Percentiles rank a stretch among this genome's conserved stretches.
phyloP scores from a whole-genome alignment of 2,888 invertebrate species.

The Caenorhabditis sp. region DNA sequence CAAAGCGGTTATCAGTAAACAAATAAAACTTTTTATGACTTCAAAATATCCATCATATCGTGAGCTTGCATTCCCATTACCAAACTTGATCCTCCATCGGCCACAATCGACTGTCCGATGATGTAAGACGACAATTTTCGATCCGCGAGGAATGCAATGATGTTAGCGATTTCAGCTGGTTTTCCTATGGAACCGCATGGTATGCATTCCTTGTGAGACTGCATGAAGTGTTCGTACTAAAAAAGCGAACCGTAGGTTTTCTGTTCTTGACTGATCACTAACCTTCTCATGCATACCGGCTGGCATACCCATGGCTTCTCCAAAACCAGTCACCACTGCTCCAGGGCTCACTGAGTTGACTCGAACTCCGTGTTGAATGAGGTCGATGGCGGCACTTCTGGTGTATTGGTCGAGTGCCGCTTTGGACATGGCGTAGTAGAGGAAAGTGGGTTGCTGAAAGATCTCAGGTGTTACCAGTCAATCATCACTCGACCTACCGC shows the following conservation, averaged over 20 bases:
- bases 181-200: constrained; percentile 2
- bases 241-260: no score
- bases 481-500: not conserved
- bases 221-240: not conserved
- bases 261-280: not conserved
- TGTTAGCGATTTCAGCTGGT: constrained; percentile 35
- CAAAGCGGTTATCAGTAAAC: no score
- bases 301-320: constrained; percentile 28
- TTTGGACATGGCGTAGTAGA: constrained; percentile 47
- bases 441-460: constrained; percentile 2
- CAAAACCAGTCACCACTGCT: constrained; percentile 28
- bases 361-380: constrained; percentile 46
- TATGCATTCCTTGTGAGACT: constrained; percentile 15
- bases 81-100: constrained; percentile 10
- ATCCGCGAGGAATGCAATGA: constrained; percentile 33
- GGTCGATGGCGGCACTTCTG: constrained; percentile 30
- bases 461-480: not conserved
- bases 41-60: constrained; percentile 20
- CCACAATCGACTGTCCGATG: constrained; percentile 10
- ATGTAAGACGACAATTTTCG: constrained; percentile 14
- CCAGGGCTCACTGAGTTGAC: constrained; percentile 54
- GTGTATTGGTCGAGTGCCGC: constrained; percentile 42
- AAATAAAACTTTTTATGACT: no score
- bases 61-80: constrained; percentile 30
- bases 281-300: constrained; percentile 5